Conservation (phyloP, 2,113 vertebrate species). For the Scalopus aquaticus region DNA sequence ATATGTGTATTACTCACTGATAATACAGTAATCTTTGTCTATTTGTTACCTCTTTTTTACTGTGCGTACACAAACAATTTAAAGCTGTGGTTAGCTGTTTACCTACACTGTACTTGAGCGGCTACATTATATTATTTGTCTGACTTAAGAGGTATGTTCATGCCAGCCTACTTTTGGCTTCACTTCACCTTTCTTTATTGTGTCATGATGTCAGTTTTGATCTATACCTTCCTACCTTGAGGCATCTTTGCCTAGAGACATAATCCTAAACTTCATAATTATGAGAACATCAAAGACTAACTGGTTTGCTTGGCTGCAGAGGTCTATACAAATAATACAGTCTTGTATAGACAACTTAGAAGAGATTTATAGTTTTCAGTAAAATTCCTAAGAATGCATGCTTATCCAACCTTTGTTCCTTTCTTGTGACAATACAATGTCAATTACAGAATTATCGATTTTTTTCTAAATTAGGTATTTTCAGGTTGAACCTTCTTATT, state of each 20-base stretch:
- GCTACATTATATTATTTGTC: constrained; percentile 22
- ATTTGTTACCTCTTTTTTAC: neutral
- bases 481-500: constrained; percentile 8
- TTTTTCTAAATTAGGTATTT: constrained; percentile 62
- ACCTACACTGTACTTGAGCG: constrained; percentile 13
- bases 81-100: constrained; percentile 40
- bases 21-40: neutral
- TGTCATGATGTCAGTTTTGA: constrained; percentile 83
- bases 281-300: constrained; percentile 82
- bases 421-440: constrained; percentile 35
- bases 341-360: constrained; percentile 73
- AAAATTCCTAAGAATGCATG: constrained; percentile 67
- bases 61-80: neutral
- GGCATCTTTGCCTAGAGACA: constrained; percentile 83
- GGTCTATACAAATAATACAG: constrained; percentile 48
- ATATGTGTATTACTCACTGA: neutral
- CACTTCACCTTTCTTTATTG: constrained; percentile 71
- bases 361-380: constrained; percentile 76
- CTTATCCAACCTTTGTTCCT: constrained; percentile 41
- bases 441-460: neutral
- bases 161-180: constrained; percentile 73
- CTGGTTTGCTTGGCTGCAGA: constrained; percentile 82
- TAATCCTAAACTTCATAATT: constrained; percentile 82
- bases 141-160: constrained; percentile 53
- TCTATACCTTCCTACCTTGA: constrained; percentile 81